Conservation (phyloP, 2,888 invertebrate species). For the Yponomeuta malinellus region DNA sequence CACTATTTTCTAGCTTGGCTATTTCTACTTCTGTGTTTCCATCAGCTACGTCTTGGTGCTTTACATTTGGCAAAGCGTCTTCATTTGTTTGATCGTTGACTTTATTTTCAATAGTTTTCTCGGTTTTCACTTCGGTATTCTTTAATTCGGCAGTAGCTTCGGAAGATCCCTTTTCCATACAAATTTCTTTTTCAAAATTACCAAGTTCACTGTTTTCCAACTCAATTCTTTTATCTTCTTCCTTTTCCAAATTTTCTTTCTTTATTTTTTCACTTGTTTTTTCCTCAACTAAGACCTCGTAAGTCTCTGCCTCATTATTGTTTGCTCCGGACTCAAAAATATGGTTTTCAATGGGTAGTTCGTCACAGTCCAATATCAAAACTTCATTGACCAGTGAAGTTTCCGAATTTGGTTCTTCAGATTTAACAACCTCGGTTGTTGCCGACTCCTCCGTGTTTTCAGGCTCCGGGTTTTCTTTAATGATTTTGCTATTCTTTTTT, state of each 20-base stretch:
- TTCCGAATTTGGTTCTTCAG: not conserved
- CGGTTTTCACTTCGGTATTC: not conserved
- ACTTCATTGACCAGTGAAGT: not conserved
- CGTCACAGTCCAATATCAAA: not conserved
- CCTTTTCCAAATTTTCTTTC: not conserved
- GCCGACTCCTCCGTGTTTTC: not conserved
- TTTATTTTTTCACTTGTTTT: not conserved
- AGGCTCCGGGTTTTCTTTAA: not conserved
- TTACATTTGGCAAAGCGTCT: not conserved
- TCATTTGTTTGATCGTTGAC: not conserved
- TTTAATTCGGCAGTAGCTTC: not conserved
- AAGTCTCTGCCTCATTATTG: not conserved
- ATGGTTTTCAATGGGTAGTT: not conserved
- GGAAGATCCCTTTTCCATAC: not conserved
- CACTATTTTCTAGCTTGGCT: not conserved
- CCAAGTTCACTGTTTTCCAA: not conserved
- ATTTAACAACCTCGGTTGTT: not conserved
- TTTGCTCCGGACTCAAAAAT: not conserved
- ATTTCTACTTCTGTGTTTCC: not conserved
- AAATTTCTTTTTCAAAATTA: not conserved
- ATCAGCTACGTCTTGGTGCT: not conserved
- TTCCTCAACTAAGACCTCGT: not conserved
- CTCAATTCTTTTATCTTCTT: not conserved
- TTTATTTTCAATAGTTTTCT: not conserved
- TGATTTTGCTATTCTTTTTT: not conserved